phyloP scores from a whole-genome alignment of 2,797 vertebrate genomes.

The Pseudochirops corinnae region DNA sequence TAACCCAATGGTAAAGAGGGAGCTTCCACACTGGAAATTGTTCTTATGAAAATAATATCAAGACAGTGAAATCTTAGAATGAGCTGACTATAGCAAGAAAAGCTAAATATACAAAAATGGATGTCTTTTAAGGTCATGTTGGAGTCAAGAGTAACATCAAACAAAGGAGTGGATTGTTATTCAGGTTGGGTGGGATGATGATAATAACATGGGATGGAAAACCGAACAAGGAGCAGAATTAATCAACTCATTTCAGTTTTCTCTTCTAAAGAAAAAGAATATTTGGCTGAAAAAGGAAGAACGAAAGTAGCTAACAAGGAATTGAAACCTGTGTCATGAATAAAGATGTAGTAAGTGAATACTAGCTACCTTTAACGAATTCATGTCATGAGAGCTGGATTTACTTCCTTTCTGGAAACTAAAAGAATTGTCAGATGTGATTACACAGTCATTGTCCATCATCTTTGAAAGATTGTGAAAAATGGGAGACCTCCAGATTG shows the following conservation, averaged over 20 bases:
- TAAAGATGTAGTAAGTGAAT: neutral
- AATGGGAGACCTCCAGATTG: neutral
- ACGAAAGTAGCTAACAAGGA: neutral
- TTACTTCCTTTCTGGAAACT: neutral
- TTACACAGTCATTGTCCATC: neutral
- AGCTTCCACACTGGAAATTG: neutral
- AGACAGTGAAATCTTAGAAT: neutral
- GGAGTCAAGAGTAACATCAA: neutral
- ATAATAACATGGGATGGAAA: neutral
- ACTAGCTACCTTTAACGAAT: neutral
- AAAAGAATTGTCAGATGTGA: neutral
- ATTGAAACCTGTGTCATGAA: neutral
- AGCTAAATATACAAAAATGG: neutral
- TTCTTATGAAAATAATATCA: neutral
- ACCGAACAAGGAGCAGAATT: neutral
- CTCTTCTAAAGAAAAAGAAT: neutral
- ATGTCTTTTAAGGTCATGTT: neutral
- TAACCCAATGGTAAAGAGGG: neutral
- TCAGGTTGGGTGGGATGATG: neutral
- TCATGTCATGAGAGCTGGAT: neutral
- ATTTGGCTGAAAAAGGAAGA: neutral
- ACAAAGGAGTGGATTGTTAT: neutral
- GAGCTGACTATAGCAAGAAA: neutral
- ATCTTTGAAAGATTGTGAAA: neutral
- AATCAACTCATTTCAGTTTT: neutral